A percentile compares a stretch with the other conserved stretches of the same genome.
These are phyloP conservation scores for Chloroceryle inda DNA, from an alignment of 2,797 vertebrate species.

Conservation along the genomic window DNA sequence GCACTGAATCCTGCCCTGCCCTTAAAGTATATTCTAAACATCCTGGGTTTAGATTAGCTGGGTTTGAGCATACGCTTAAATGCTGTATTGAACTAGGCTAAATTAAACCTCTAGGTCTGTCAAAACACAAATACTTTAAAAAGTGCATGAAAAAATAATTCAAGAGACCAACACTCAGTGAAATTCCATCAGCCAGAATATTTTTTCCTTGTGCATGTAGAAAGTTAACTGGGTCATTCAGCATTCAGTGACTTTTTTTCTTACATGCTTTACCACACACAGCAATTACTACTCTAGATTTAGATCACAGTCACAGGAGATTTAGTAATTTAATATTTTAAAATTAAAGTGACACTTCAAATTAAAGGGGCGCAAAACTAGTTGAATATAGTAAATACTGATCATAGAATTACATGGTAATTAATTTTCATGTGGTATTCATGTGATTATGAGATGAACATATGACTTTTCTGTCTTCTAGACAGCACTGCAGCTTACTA, in stretches of 20 bases:
- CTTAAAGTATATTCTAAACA: background rate
- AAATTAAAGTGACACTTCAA: slow-evolving; percentile 49
- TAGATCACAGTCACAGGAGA: slow-evolving; percentile 19
- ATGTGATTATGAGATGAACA: slow-evolving; percentile 28
- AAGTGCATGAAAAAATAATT: background rate
- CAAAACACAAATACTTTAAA: slow-evolving; percentile 3
- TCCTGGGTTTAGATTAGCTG: slow-evolving; percentile 10
- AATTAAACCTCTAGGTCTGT: background rate
- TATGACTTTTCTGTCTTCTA: slow-evolving; percentile 33
- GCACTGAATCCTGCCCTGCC: background rate
- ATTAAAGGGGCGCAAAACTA: slow-evolving; percentile 31
- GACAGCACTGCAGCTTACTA: slow-evolving; percentile 18
- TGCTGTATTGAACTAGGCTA: slow-evolving; percentile 7
- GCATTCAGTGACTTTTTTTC: background rate
- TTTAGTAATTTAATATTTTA: slow-evolving; percentile 56
- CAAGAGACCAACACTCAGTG: background rate
- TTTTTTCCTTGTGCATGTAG: background rate
- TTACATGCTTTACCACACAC: slow-evolving; percentile 24
- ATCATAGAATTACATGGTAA: slow-evolving; percentile 39
- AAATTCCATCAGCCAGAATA: background rate
- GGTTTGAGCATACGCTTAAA: background rate
- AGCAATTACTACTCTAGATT: background rate
- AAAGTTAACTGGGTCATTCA: slow-evolving; percentile 44
- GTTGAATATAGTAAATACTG: slow-evolving; percentile 30
- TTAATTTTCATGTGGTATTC: slow-evolving; percentile 48